Evolutionary conservation across 1,140 invertebrate species (phyloP), one percentile per base, ranked within the genome.

Genomic region (Drosophila pachea): DNA sequence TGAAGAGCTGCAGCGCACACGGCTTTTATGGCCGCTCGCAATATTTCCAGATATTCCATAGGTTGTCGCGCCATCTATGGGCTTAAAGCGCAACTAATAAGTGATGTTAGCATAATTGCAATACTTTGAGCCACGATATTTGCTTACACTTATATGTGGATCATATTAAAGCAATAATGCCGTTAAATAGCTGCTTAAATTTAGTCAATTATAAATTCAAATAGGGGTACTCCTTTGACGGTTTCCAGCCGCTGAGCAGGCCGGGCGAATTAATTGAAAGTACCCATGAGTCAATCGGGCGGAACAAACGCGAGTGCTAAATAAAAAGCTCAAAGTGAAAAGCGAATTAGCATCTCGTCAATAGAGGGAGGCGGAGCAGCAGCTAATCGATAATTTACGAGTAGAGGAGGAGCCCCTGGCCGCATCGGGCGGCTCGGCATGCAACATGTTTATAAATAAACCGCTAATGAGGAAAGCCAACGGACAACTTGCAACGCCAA

Each of bases 401-500:
- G 78, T 78, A 71, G 70, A 73, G 22, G 70, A 73, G 22, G 5
- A 33, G 43, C 38, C n/a, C n/a, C n/a, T 48, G 45, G 52, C 52
- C 29, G 66, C 53, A 22, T 43, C 61, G 59, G 52, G 22, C 11
- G 32, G 14, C 9, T 47, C 42, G 16, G 43, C 76, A 52, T 61
- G 73, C 67, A 84, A 78, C 78, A 78, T 79, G 73, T 84, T 84
- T 84, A 83, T 83, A 83, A 83, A 83, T 83, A 84, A 79, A 76
- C 64, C 75, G 68, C 76, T 83, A 83, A 83, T 83, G 75, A 83
- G 78, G 36, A 49, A 29, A 16, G 64, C 64, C 67, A 61, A 50
- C 64, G 54, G 40, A 9, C 22, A 40, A 49, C 40, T 33, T 22
- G 38, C 60, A 63, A 29, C 40, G 45, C 35, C 31, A 14, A 29